Evolutionary conservation across 2,113 vertebrate species (phyloP), one percentile per base, ranked within the genome.

Genomic region (Crocuta crocuta): DNA sequence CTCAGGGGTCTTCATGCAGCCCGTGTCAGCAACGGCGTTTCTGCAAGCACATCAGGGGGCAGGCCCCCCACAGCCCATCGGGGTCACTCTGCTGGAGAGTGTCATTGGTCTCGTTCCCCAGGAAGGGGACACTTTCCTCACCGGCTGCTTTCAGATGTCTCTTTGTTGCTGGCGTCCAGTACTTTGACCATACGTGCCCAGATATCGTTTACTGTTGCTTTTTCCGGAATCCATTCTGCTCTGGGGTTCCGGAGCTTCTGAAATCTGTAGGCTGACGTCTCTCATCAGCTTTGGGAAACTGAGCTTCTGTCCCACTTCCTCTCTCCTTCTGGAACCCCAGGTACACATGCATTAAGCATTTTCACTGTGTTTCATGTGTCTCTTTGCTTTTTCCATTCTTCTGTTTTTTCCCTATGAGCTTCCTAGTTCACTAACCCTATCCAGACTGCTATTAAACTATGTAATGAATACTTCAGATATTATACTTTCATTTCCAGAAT

Each of bases 321-420:
- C 5, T 73, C 9, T 11, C n/a, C n/a, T 50, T 48, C 43, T 4
- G 55, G 15, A 7, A 23, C n/a, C 23, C 35, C 65, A 16, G 1
- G 24, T 0, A 19, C 13, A 23, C 39, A 10, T 0, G 10, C 1
- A n/a, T 3, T 43, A 26, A 12, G 28, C 63, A 23, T 26, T 10
- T 24, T 28, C 10, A 6, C 45, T 19, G 33, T 4, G 55, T 28
- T 31, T 61, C 23, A 9, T 1, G 12, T 15, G 28, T 45, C 65
- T 70, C 83, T 78, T 26, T 19, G 33, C 19, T 23, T 58, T 16
- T 11, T 53, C 24, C 19, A 17, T 15, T 55, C 71, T 48, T 48
- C 15, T 12, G 10, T 28, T 8, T 1, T 24, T 17, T 5, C 10
- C 13, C 13, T 8, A 21, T 5, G 50, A 83, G 50, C 73, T 50